A percentile compares a stretch with the other conserved stretches of the same genome.
These are phyloP conservation scores for Empis livida DNA, from an alignment of 2,888 invertebrate genomes.

Conservation along the genomic window DNA sequence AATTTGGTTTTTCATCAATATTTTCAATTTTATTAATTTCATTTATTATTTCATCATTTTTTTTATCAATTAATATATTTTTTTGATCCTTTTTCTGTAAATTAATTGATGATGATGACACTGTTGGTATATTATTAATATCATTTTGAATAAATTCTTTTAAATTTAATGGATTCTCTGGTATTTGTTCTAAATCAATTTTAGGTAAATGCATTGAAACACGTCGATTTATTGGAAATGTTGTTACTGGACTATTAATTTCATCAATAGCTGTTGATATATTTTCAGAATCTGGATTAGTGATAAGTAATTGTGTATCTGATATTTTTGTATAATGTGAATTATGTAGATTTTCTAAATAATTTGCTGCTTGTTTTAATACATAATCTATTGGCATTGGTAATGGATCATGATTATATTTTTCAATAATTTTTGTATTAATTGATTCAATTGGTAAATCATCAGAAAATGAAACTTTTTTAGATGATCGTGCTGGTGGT, in stretches of 20 bases:
- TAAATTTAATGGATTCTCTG: constrained; percentile 1
- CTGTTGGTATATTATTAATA: too few species aligned
- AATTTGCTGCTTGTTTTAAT: constrained; percentile 26
- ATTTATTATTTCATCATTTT: neutral
- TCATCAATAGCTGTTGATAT: neutral
- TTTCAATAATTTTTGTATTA: constrained; percentile 8
- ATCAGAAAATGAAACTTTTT: constrained; percentile 35
- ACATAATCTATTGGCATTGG: constrained; percentile 22
- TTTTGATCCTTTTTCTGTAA: neutral
- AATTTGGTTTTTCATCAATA: constrained; percentile 22
- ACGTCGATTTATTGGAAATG: neutral
- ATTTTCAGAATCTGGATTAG: neutral
- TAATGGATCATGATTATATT: neutral
- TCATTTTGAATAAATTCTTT: neutral
- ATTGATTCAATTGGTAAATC: constrained; percentile 20
- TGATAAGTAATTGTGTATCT: neutral
- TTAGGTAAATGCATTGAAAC: neutral
- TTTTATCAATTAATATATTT: neutral
- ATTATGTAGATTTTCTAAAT: constrained; percentile 30
- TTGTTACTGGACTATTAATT: neutral
- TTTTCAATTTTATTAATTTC: constrained; percentile 4
- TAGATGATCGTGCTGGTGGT: constrained; percentile 29
- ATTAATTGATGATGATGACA: too few species aligned
- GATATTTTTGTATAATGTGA: constrained; percentile 5
- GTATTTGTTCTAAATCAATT: constrained; percentile 2